These are phyloP conservation scores for Gymnosoma rotundatum DNA, from an alignment of 2,888 invertebrate species.

Conservation along the genomic window DNA sequence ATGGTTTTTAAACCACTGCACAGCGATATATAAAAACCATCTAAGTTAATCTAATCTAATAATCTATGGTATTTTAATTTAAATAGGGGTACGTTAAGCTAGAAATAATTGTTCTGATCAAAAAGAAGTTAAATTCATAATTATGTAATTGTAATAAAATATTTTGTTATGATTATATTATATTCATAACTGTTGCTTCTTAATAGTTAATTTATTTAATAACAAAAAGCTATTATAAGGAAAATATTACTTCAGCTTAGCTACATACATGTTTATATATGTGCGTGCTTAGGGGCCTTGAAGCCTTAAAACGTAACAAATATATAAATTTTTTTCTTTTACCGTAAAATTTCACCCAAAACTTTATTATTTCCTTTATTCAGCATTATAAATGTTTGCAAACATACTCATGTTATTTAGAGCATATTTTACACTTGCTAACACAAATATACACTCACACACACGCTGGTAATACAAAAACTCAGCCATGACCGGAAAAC, in stretches of 20 bases:
- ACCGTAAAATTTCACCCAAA: neutral
- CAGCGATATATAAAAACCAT: no score
- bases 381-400: conserved; percentile 9
- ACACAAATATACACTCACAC: neutral
- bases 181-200: neutral
- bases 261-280: neutral
- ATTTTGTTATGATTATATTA: neutral
- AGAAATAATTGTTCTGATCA: no score
- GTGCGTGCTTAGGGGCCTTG: neutral
- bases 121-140: no score
- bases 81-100: no score
- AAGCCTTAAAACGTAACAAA: conserved; percentile 14
- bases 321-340: conserved; percentile 6
- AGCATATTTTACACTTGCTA: conserved; percentile 38
- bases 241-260: neutral
- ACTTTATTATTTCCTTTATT: conserved; percentile 27
- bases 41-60: no score
- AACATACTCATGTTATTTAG: conserved; percentile 24
- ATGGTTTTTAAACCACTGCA: no score
- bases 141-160: no score
- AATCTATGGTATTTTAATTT: no score
- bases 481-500: conserved; percentile 64
- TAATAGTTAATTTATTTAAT: neutral
- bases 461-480: conserved; percentile 15
- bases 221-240: neutral